Evolutionary conservation across 2,797 vertebrate genomes (phyloP).

Genomic region (Hypotaenidia okinawae): DNA sequence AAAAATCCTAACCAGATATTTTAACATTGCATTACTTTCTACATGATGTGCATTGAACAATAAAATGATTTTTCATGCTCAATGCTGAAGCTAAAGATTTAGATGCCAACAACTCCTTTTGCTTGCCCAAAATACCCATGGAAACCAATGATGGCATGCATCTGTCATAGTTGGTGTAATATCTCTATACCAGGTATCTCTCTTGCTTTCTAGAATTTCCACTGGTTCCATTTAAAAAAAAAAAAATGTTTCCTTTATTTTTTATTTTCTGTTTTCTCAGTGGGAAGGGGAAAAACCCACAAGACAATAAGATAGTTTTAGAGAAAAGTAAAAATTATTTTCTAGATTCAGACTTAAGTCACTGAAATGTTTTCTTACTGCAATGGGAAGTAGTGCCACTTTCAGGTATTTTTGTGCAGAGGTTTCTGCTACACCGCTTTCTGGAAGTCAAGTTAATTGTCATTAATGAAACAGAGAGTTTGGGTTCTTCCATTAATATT

Average conservation of each 20-base stretch:
- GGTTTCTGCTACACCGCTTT: background rate
- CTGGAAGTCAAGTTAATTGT: background rate
- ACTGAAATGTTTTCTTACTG: background rate
- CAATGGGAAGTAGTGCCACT: background rate
- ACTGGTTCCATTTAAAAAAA: accelerated
- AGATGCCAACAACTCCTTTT: background rate
- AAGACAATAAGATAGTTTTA: background rate
- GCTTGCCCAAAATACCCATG: background rate
- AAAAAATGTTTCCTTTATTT: background rate
- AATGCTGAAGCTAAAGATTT: background rate
- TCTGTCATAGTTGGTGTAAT: background rate
- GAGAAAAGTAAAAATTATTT: background rate
- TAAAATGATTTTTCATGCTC: background rate
- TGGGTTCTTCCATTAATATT: background rate
- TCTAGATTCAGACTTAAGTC: background rate
- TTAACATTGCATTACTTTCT: background rate
- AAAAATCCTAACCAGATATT: background rate
- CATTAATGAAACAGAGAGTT: background rate
- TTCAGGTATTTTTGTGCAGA: background rate
- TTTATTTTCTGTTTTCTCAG: background rate
- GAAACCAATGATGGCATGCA: background rate
- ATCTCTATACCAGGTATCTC: background rate
- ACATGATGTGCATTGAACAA: background rate
- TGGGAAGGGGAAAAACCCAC: background rate
- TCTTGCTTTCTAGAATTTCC: background rate